A percentile compares a stretch with the other conserved stretches of the same genome.
Evolutionary conservation across 2,797 vertebrate species (phyloP).

Genomic region (Acipenser ruthenus): DNA sequence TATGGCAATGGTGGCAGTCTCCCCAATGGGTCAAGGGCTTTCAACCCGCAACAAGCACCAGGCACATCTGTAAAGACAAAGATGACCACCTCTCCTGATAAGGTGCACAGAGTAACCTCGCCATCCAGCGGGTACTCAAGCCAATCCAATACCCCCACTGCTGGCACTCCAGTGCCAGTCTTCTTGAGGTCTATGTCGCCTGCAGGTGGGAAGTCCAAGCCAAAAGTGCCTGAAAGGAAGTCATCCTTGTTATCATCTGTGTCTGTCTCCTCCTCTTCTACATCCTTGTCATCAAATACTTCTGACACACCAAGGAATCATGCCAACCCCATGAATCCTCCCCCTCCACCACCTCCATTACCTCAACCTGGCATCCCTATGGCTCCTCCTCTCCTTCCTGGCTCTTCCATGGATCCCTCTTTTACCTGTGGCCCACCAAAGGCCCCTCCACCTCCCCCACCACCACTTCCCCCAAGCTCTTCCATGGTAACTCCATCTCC

Average conservation of each 20-base stretch:
- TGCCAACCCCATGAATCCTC: slow-evolving; percentile 15
- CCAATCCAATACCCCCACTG: slow-evolving; percentile 94
- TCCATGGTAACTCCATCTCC: neutral
- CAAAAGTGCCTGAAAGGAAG: slow-evolving; percentile 92
- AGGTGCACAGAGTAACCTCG: slow-evolving; percentile 83
- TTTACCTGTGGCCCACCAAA: too few species aligned
- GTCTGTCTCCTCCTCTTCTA: slow-evolving; percentile 88
- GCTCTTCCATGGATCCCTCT: too few species aligned
- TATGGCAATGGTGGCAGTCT: slow-evolving; percentile 47
- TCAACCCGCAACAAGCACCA: slow-evolving; percentile 41
- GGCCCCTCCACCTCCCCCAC: slow-evolving; percentile 27
- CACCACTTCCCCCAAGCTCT: slow-evolving; percentile 31
- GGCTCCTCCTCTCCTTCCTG: slow-evolving; percentile 32
- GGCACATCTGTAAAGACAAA: slow-evolving; percentile 56
- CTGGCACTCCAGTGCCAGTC: slow-evolving; percentile 85
- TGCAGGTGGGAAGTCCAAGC: slow-evolving; percentile 69
- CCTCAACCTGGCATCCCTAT: slow-evolving; percentile 32
- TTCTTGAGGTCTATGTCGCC: slow-evolving; percentile 72
- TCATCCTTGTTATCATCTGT: slow-evolving; percentile 90
- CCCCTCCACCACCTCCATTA: slow-evolving; percentile 31
- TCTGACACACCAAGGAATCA: slow-evolving; percentile 72
- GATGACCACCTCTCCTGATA: slow-evolving; percentile 72
- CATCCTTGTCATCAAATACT: slow-evolving; percentile 89
- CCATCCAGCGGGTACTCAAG: slow-evolving; percentile 96
- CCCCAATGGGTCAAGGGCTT: slow-evolving; percentile 41